Evolutionary conservation across 2,888 invertebrate genomes (phyloP).

Genomic region (Pherbina coryleti): DNA sequence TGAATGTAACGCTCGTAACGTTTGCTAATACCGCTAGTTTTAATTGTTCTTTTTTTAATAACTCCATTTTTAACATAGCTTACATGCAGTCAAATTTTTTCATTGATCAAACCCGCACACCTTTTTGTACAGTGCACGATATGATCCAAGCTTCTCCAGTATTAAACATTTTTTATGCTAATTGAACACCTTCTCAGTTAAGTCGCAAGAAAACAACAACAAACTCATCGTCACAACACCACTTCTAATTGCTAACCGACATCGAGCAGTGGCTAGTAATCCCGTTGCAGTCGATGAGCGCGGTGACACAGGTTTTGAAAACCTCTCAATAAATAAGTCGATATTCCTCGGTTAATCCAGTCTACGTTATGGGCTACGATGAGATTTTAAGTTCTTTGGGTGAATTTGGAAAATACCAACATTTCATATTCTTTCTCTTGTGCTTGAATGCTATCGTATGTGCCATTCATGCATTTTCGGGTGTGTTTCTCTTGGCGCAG

Average conservation of each 20-base stretch:
- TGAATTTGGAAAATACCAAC: conserved; percentile 73
- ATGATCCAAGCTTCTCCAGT: no score
- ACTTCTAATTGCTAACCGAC: no score
- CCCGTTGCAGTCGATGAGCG: not conserved
- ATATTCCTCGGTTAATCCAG: not conserved
- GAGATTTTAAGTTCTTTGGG: conserved; percentile 77
- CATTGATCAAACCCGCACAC: not conserved
- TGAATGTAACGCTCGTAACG: no score
- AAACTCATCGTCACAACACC: no score
- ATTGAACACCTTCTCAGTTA: not conserved
- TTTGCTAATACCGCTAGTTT: no score
- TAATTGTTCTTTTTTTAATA: no score
- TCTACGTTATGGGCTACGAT: conserved; percentile 76
- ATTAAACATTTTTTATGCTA: not conserved
- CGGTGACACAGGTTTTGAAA: not conserved
- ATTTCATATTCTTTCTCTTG: conserved; percentile 77
- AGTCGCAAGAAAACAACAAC: no score
- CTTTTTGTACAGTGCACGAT: not conserved
- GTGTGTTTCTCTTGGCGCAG: conserved; percentile 78
- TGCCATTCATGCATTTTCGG: conserved; percentile 80
- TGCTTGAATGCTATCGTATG: conserved; percentile 80
- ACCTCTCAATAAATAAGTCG: not conserved
- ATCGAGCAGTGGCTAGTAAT: not conserved
- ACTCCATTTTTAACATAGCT: no score
- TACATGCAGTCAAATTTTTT: not conserved